phyloP scores from a whole-genome alignment of 2,888 invertebrate genomes.

The Eledone cirrhosa region DNA sequence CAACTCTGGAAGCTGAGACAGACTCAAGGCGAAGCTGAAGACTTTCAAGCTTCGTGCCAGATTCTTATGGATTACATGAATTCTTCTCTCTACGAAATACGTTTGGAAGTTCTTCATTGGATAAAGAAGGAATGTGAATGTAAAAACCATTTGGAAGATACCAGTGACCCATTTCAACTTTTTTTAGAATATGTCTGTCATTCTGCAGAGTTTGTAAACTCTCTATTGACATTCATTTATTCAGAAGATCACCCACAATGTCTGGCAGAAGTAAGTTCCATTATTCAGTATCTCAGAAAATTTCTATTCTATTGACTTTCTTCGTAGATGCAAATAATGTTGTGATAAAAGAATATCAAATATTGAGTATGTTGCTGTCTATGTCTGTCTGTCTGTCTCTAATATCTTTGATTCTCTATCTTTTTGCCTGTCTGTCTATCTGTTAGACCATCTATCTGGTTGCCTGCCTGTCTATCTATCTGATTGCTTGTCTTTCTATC shows the following conservation, averaged over 20 bases:
- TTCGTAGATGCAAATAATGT: no score
- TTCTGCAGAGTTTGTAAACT: neutral
- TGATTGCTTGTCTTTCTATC: no score
- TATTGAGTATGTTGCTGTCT: no score
- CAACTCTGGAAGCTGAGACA: conserved; percentile 27
- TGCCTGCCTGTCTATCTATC: no score
- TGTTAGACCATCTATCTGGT: no score
- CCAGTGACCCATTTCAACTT: neutral
- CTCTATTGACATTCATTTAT: conserved; percentile 38
- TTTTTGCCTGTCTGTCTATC: no score
- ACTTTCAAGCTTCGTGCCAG: neutral
- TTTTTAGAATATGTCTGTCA: neutral
- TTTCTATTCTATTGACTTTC: no score
- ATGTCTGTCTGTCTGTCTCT: no score
- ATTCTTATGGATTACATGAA: conserved; percentile 29
- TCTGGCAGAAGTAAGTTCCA: conserved; percentile 38
- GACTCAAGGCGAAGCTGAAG: neutral
- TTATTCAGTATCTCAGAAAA: no score
- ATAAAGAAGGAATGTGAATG: neutral
- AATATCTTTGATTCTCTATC: no score
- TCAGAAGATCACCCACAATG: conserved; percentile 43
- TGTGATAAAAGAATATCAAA: no score
- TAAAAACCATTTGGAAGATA: neutral
- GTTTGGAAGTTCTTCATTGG: conserved; percentile 34
- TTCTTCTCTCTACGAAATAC: conserved; percentile 38